These are phyloP conservation scores for Oeneis ivallda DNA, from an alignment of 2,888 invertebrate species.

Conservation along the genomic window DNA sequence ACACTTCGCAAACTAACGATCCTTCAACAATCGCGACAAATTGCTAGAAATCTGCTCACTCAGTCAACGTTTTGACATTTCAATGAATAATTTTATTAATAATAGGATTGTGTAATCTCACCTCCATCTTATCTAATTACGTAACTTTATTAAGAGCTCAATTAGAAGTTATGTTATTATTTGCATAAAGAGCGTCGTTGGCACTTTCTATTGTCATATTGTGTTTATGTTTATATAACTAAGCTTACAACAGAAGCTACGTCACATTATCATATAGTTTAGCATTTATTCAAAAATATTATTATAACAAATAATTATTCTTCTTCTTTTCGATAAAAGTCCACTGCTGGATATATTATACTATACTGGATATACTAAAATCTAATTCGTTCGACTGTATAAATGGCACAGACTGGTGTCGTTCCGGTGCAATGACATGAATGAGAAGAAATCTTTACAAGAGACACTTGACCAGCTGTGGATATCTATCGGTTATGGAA, in stretches of 20 bases:
- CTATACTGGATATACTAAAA: too few relatives aligned
- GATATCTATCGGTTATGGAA: too few relatives aligned
- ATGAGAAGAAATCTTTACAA: too few relatives aligned
- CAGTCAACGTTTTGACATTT: constrained; percentile 69
- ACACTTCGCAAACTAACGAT: constrained; percentile 77
- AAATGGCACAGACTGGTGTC: too few relatives aligned
- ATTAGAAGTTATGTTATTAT: constrained; percentile 2
- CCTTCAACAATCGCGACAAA: constrained; percentile 64
- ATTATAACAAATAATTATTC: too few relatives aligned
- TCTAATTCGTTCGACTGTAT: too few relatives aligned
- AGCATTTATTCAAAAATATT: too few relatives aligned
- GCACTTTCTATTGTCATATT: constrained; percentile 11
- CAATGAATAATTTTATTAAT: constrained; percentile 54
- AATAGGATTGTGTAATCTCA: constrained; percentile 52
- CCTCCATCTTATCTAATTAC: neutral
- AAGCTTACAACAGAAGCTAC: neutral
- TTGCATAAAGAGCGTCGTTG: constrained; percentile 12
- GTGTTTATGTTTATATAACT: constrained; percentile 14
- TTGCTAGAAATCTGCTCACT: constrained; percentile 66
- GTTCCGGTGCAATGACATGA: too few relatives aligned
- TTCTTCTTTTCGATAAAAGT: too few relatives aligned
- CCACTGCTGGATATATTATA: too few relatives aligned
- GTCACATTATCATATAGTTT: too few relatives aligned
- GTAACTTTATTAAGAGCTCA: constrained; percentile 1
- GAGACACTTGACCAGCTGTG: too few relatives aligned